Evolutionary conservation across 2,113 vertebrate genomes (phyloP).

Genomic region (Mystacornis crossleyi): DNA sequence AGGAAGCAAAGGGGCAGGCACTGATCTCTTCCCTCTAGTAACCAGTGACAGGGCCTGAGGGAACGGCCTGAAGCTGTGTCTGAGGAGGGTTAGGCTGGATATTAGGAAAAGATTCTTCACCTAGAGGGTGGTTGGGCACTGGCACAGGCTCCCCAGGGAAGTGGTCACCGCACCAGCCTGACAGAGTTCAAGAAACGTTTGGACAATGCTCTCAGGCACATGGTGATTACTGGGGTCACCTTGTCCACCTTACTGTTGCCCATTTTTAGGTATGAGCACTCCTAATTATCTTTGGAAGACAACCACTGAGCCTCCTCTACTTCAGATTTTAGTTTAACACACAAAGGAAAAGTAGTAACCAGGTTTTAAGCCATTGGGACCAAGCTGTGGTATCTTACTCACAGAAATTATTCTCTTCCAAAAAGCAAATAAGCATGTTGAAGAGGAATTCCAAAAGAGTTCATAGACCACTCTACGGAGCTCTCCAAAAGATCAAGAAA

Average conservation of each 20-base stretch:
- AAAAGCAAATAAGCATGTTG: background rate
- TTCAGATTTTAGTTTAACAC: background rate
- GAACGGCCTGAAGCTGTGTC: fast-evolving
- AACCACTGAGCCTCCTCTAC: background rate
- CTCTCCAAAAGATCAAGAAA: background rate
- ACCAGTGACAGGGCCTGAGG: fast-evolving
- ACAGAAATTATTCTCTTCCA: background rate
- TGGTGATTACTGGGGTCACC: background rate
- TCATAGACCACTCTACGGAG: fast-evolving
- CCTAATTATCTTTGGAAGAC: background rate
- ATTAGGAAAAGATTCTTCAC: background rate
- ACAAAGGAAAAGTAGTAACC: background rate
- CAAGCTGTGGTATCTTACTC: background rate
- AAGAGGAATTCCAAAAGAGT: background rate
- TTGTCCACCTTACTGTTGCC: background rate
- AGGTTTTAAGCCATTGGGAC: background rate
- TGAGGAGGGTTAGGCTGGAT: fast-evolving
- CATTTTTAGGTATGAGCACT: background rate
- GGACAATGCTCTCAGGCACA: background rate
- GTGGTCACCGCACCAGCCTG: background rate
- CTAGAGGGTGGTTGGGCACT: background rate
- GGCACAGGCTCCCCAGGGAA: background rate
- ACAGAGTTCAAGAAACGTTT: background rate
- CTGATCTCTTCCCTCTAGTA: background rate
- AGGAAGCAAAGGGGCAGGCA: background rate